Evolutionary conservation across 1,140 invertebrate species (phyloP).

Genomic region (Acromyrmex charruanus): DNA sequence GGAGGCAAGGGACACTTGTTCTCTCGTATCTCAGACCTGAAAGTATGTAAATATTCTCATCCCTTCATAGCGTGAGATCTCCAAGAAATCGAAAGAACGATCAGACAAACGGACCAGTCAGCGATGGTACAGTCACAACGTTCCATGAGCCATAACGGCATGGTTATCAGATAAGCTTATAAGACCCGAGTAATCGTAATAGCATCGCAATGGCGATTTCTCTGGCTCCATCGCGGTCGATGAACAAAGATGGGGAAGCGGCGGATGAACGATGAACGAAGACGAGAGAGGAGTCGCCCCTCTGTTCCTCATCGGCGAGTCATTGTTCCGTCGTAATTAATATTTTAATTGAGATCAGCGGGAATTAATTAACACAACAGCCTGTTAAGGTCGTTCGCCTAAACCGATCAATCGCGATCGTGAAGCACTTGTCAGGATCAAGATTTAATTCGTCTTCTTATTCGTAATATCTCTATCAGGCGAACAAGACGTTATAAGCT

Average conservation of each 20-base stretch:
- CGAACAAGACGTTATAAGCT: neutral
- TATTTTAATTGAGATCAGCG: slow-evolving; percentile 85
- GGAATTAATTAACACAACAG: slow-evolving; percentile 84
- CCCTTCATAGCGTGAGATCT: slow-evolving; percentile 45
- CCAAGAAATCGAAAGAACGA: slow-evolving; percentile 55
- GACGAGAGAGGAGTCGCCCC: slow-evolving; percentile 33
- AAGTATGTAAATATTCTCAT: slow-evolving; percentile 75
- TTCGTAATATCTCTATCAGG: slow-evolving; percentile 50
- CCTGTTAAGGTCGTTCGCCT: slow-evolving; percentile 72
- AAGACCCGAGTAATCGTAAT: slow-evolving; percentile 85
- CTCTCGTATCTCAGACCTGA: slow-evolving; percentile 64
- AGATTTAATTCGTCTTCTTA: slow-evolving; percentile 43
- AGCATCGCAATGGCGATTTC: slow-evolving; percentile 82
- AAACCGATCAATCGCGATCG: slow-evolving; percentile 70
- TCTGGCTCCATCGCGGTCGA: slow-evolving; percentile 68
- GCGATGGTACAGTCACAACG: slow-evolving; percentile 73
- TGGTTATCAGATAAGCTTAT: slow-evolving; percentile 85
- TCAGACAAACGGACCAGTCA: slow-evolving; percentile 78
- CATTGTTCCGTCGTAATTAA: slow-evolving; percentile 83
- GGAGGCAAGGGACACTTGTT: slow-evolving; percentile 70
- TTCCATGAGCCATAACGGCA: slow-evolving; percentile 81
- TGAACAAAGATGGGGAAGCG: slow-evolving; percentile 67
- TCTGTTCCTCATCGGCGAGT: slow-evolving; percentile 69
- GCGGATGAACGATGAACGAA: slow-evolving; percentile 49
- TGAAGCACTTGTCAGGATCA: slow-evolving; percentile 62